Conservation (phyloP, 1,140 invertebrate genomes). For the Drosophila nigromelanica region DNA sequence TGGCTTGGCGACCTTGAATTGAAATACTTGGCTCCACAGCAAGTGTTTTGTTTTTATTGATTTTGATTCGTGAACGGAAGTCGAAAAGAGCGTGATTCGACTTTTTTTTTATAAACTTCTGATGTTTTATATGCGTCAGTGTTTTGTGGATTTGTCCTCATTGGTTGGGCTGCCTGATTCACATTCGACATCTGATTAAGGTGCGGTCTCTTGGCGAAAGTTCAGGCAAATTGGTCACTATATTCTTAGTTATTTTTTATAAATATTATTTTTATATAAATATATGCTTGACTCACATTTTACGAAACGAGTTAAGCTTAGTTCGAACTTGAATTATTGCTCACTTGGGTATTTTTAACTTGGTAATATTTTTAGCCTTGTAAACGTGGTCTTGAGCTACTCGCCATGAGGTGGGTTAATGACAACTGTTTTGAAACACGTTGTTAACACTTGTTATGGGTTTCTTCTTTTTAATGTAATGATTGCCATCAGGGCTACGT, state of each 20-base stretch:
- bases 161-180: conserved; percentile 39
- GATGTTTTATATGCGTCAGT: conserved; percentile 28
- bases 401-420: conserved; percentile 67
- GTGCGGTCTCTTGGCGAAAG: conserved; percentile 37
- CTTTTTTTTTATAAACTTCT: neutral
- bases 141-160: neutral
- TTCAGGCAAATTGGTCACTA: conserved; percentile 2
- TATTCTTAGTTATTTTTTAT: conserved; percentile 26
- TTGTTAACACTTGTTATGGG: conserved; percentile 13
- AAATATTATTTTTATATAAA: neutral
- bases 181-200: conserved; percentile 57
- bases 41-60: conserved; percentile 26
- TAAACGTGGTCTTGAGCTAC: conserved; percentile 46
- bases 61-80: conserved; percentile 36
- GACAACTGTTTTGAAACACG: conserved; percentile 24
- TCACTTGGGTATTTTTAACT: conserved; percentile 8
- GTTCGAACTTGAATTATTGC: conserved; percentile 13
- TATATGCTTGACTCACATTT: conserved; percentile 15
- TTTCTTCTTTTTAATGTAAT: neutral
- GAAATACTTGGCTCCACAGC: conserved; percentile 12
- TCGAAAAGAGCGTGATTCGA: conserved; percentile 22
- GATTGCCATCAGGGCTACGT: conserved; percentile 1
- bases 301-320: conserved; percentile 10
- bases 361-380: conserved; percentile 55
- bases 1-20: conserved; percentile 64